These are phyloP conservation scores for Trisateles emortualis DNA, from an alignment of 2,888 invertebrate species.

Conservation along the genomic window DNA sequence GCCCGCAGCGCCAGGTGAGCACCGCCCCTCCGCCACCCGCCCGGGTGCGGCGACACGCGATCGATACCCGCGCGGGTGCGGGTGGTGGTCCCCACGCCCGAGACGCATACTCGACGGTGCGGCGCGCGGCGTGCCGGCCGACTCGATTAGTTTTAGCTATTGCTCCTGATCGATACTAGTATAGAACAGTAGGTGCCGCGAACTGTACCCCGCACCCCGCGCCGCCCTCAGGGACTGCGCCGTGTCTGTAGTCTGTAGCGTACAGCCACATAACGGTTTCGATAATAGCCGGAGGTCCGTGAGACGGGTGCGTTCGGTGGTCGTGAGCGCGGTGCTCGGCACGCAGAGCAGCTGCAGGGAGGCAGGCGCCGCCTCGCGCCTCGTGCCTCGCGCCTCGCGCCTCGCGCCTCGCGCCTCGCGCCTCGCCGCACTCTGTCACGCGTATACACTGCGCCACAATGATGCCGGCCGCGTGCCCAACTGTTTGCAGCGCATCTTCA, in stretches of 20 bases:
- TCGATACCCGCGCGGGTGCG: slow-evolving; percentile 29
- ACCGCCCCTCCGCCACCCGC: slow-evolving; percentile 35
- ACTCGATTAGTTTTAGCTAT: slow-evolving; percentile 3
- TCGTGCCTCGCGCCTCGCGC: slow-evolving; percentile 4
- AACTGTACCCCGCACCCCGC: slow-evolving; percentile 11
- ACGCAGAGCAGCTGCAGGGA: slow-evolving; percentile 35
- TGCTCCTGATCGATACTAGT: slow-evolving; percentile 12
- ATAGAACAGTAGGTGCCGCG: not conserved
- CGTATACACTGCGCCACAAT: too few relatives aligned
- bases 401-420: slow-evolving; percentile 6
- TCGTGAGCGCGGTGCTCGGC: slow-evolving; percentile 3
- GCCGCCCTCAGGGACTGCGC: slow-evolving; percentile 8
- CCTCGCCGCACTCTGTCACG: not conserved
- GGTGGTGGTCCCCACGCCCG: too few relatives aligned
- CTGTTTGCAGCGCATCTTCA: too few relatives aligned
- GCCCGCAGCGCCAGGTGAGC: slow-evolving; percentile 35
- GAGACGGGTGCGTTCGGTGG: slow-evolving; percentile 22
- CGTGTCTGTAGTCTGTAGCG: slow-evolving; percentile 1
- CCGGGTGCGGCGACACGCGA: slow-evolving; percentile 26
- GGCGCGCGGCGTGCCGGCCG: slow-evolving; percentile 3
- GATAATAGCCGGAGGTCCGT: slow-evolving; percentile 5
- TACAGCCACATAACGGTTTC: slow-evolving; percentile 16
- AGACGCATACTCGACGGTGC: slow-evolving; percentile 4
- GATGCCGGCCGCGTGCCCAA: too few relatives aligned
- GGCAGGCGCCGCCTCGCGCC: slow-evolving; percentile 23